Conservation (phyloP, 2,888 invertebrate species). For the Dryococelus australis region DNA sequence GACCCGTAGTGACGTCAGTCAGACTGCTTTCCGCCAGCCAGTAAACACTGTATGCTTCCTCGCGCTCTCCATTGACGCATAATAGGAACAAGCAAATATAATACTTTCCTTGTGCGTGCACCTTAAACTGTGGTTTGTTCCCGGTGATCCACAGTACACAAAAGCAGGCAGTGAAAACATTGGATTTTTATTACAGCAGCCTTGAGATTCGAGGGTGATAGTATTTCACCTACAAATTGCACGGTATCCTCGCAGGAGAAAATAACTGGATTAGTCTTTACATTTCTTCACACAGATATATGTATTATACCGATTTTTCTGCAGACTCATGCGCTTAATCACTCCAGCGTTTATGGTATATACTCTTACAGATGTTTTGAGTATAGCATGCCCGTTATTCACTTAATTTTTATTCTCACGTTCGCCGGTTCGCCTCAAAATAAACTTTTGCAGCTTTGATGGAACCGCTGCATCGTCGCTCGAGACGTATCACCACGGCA, state of each 20-base stretch:
- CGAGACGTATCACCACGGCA: no score
- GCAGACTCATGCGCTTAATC: neutral
- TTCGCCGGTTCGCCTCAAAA: no score
- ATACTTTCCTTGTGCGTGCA: neutral
- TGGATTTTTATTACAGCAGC: neutral
- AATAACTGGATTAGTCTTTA: neutral
- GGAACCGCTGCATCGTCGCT: no score
- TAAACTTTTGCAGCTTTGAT: no score
- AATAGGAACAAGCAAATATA: neutral
- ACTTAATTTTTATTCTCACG: no score
- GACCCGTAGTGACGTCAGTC: neutral
- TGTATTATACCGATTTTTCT: neutral
- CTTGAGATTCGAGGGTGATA: neutral
- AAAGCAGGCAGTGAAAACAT: neutral
- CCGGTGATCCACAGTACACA: neutral
- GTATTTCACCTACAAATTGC: neutral
- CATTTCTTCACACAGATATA: neutral
- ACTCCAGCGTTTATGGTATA: neutral
- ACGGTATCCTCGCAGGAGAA: neutral
- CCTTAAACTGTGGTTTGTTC: neutral
- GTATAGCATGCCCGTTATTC: no score
- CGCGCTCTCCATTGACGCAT: neutral
- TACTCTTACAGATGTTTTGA: no score
- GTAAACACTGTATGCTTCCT: no score
- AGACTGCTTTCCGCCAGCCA: no score